These are phyloP conservation scores for Blastobasis adustella DNA, from an alignment of 2,888 invertebrate species.

Conservation along the genomic window DNA sequence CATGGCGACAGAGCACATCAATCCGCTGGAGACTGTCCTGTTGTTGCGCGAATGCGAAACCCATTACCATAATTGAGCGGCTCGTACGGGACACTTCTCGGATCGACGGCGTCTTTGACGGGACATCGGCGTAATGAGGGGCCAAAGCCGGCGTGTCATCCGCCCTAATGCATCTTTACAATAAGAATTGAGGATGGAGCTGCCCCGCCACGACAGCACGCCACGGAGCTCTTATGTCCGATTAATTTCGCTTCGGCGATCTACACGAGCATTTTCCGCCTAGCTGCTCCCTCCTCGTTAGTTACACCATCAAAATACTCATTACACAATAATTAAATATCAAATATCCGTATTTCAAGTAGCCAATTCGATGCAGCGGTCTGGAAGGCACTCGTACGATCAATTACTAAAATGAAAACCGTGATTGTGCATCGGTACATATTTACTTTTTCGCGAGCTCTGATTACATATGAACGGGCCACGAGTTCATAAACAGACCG, in stretches of 20 bases:
- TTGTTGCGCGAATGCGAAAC: constrained; percentile 46
- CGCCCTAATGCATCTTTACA: constrained; percentile 62
- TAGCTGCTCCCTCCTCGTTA: neutral
- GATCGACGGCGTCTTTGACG: constrained; percentile 59
- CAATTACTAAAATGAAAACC: too few species aligned
- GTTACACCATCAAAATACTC: neutral
- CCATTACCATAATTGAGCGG: constrained; percentile 70
- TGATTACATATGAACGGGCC: too few species aligned
- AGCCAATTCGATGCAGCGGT: too few species aligned
- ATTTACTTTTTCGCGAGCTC: too few species aligned
- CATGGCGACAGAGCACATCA: constrained; percentile 34
- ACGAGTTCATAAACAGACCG: too few species aligned
- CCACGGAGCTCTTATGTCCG: constrained; percentile 34
- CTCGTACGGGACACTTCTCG: constrained; percentile 59
- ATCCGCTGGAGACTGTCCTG: constrained; percentile 44
- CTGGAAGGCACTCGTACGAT: too few species aligned
- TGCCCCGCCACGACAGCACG: constrained; percentile 31
- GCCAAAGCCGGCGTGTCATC: constrained; percentile 39
- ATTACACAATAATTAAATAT: too few species aligned
- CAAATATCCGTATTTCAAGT: too few species aligned
- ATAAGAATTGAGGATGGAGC: constrained; percentile 34
- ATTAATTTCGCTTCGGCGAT: constrained; percentile 26
- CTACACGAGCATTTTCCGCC: neutral
- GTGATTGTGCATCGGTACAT: too few species aligned
- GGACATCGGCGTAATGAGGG: constrained; percentile 58